phyloP scores from a whole-genome alignment of 2,797 vertebrate species.

The Paramormyrops hopkinsi region DNA sequence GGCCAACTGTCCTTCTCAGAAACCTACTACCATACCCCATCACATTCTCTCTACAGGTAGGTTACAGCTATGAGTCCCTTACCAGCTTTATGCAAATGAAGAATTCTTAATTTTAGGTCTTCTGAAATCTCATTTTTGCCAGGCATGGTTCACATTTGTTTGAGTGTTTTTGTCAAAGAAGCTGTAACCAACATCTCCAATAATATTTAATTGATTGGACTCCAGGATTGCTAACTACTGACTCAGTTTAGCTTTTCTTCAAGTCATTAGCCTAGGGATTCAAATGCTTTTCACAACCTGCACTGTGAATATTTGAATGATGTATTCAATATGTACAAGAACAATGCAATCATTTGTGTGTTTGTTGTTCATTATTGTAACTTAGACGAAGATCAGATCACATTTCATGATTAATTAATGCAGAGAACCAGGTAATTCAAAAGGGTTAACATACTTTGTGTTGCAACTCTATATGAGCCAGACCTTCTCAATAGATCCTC shows the following conservation, averaged over 20 bases:
- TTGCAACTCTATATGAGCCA: not conserved
- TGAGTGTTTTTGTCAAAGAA: not conserved
- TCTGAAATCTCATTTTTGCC: not conserved
- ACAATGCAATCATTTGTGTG: not conserved
- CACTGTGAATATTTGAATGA: not conserved
- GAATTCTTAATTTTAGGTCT: not conserved
- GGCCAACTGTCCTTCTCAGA: slow-evolving; percentile 81
- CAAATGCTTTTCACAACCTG: not conserved
- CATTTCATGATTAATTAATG: not conserved
- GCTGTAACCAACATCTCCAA: not conserved
- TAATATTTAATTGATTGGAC: not conserved
- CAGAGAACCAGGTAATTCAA: not conserved
- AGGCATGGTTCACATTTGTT: not conserved
- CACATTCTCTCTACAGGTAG: slow-evolving; percentile 57
- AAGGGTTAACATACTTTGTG: not conserved
- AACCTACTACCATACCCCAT: slow-evolving; percentile 89
- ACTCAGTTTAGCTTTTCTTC: not conserved
- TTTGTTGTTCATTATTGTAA: not conserved
- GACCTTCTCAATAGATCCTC: not conserved
- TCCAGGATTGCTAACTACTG: not conserved
- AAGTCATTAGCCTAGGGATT: not conserved
- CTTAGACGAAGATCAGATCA: not conserved
- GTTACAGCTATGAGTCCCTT: not conserved
- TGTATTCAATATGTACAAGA: not conserved
- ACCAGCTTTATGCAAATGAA: not conserved